Percentiles rank a stretch among this genome's conserved stretches.
phyloP scores from a whole-genome alignment of 2,888 invertebrate species.

The Acrobasis consociella region DNA sequence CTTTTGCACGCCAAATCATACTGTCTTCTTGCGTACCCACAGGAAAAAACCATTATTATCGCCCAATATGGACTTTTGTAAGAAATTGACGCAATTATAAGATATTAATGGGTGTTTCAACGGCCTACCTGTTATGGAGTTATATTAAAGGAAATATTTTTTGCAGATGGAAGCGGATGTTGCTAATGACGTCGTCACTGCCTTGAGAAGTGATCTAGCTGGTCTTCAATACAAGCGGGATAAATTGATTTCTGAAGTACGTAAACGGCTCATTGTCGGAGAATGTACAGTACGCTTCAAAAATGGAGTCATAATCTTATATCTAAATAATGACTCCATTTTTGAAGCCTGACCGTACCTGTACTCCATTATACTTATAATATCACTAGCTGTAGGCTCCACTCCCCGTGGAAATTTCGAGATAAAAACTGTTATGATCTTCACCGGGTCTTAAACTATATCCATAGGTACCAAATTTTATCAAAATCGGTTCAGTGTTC shows the following conservation, averaged over 20 bases:
- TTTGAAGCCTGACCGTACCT: no score
- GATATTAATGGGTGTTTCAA: conserved; percentile 5
- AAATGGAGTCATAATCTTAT: no score
- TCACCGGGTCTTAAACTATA: no score
- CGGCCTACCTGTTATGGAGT: conserved; percentile 15
- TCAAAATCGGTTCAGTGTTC: no score
- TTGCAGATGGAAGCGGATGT: conserved; percentile 82
- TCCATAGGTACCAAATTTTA: no score
- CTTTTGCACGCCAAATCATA: conserved; percentile 61
- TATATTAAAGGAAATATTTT: conserved; percentile 27
- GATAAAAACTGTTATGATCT: no score
- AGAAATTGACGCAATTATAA: conserved; percentile 36
- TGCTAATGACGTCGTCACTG: conserved; percentile 87
- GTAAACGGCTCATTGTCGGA: conserved; percentile 26
- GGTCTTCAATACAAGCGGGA: conserved; percentile 93
- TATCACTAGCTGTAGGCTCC: no score
- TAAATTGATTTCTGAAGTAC: conserved; percentile 89
- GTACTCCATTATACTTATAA: no score
- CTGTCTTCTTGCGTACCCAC: conserved; percentile 45
- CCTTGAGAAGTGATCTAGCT: conserved; percentile 91
- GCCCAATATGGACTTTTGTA: conserved; percentile 53
- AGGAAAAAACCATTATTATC: conserved; percentile 30
- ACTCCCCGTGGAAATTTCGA: no score
- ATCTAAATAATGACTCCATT: no score
- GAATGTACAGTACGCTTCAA: no score